Percentiles rank a stretch among this genome's conserved stretches.
Evolutionary conservation across 2,797 vertebrate species (phyloP).

Genomic region (Pachyuromys duprasi): DNA sequence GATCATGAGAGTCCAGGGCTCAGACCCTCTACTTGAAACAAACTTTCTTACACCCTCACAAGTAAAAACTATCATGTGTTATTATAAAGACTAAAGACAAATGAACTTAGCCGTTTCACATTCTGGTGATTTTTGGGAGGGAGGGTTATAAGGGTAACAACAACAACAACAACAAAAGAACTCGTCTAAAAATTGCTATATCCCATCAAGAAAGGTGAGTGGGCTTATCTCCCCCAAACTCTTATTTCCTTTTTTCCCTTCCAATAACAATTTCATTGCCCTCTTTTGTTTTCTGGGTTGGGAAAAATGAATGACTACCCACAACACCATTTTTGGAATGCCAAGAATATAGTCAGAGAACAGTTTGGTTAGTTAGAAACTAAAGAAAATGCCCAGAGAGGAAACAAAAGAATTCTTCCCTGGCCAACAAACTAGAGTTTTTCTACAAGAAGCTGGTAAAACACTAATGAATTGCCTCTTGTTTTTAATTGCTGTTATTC

Average conservation of each 20-base stretch:
- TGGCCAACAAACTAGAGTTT: not conserved
- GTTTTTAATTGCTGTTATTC: conserved; percentile 28
- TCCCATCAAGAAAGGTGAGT: not conserved
- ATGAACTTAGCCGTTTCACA: not conserved
- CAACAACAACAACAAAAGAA: not conserved
- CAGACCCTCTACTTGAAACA: not conserved
- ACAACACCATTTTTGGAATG: not conserved
- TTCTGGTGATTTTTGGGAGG: not conserved
- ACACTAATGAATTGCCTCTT: not conserved
- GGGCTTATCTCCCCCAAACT: not conserved
- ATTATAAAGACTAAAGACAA: not conserved
- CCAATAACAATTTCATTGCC: not conserved
- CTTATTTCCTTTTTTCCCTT: not conserved
- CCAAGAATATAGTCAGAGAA: not conserved
- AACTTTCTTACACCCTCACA: not conserved
- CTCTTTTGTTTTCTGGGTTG: not conserved
- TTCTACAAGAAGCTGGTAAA: conserved; percentile 6
- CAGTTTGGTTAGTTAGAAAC: conserved; percentile 34
- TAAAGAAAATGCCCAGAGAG: conserved; percentile 9
- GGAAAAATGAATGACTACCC: not conserved
- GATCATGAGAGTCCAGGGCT: not conserved
- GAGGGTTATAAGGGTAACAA: not conserved
- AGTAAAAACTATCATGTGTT: conserved; percentile 10
- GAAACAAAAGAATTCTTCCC: not conserved
- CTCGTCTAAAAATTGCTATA: not conserved